Conservation (phyloP, 1,140 invertebrate genomes). For the Acromyrmex charruanus region DNA sequence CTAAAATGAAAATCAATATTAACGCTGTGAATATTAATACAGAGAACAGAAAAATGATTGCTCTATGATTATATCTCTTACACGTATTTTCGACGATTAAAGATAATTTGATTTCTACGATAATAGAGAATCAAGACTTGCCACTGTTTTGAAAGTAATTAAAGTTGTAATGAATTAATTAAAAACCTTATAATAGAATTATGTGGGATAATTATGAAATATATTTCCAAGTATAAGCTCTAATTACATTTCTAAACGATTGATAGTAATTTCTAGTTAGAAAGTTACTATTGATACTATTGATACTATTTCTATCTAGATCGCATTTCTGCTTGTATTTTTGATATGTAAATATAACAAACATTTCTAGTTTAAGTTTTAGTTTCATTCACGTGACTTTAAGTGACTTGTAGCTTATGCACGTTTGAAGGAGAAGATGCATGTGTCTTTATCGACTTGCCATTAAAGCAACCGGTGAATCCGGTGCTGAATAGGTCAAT, state of each 20-base stretch:
- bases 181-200: background rate
- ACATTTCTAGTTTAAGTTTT: background rate
- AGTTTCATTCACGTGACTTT: slow-evolving; percentile 63
- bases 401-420: slow-evolving; percentile 26
- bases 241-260: slow-evolving; percentile 6
- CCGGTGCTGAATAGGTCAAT: slow-evolving; percentile 79
- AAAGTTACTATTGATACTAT: background rate
- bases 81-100: background rate
- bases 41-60: background rate
- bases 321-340: slow-evolving; percentile 15
- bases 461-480: slow-evolving; percentile 76
- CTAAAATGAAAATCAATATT: background rate
- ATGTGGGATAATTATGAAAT: background rate
- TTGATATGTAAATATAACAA: slow-evolving; percentile 12
- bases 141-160: background rate
- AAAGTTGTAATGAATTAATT: background rate
- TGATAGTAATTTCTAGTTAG: background rate
- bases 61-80: background rate
- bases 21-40: background rate
- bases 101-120: background rate
- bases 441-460: slow-evolving; percentile 57
- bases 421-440: slow-evolving; percentile 60
- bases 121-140: background rate
- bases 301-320: background rate
- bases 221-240: background rate